Percentiles rank a stretch among this genome's conserved stretches.
phyloP scores from a whole-genome alignment of 2,888 invertebrate genomes.

The Dynastes maya region DNA sequence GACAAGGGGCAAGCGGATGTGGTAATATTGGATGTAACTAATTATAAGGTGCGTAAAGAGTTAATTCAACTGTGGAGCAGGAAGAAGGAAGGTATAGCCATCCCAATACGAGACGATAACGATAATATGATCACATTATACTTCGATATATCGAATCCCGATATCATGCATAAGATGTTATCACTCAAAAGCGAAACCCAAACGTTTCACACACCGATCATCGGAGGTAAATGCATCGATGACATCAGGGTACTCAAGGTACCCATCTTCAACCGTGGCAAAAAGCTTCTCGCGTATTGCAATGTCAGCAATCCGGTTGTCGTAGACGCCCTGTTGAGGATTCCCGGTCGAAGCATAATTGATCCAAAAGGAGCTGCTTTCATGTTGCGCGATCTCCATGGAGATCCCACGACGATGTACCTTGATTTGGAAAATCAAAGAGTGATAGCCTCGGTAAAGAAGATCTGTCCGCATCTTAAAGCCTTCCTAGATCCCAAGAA shows the following conservation, averaged over 20 bases:
- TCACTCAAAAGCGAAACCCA: neutral
- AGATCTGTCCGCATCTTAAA: conserved; percentile 5
- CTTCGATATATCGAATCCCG: neutral
- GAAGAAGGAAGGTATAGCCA: neutral
- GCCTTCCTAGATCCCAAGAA: neutral
- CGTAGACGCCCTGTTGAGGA: neutral
- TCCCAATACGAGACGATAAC: neutral
- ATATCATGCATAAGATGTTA: neutral
- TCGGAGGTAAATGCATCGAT: neutral
- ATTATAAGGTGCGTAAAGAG: too few relatives aligned
- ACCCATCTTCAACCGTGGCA: neutral
- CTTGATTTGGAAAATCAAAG: conserved; percentile 18
- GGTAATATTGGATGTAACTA: too few relatives aligned
- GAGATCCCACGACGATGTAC: neutral
- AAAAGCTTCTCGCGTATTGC: conserved; percentile 6
- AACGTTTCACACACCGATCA: neutral
- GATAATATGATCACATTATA: neutral
- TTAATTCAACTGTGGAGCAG: neutral
- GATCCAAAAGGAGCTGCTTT: conserved; percentile 6
- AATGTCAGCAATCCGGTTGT: conserved; percentile 15
- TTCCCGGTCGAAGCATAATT: conserved; percentile 1
- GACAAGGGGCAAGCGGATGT: neutral
- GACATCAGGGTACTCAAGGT: neutral
- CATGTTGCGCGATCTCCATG: conserved; percentile 2
- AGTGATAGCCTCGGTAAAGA: conserved; percentile 12